These are phyloP conservation scores for Bimastos eiseni DNA, from an alignment of 2,888 invertebrate species.

Conservation along the genomic window DNA sequence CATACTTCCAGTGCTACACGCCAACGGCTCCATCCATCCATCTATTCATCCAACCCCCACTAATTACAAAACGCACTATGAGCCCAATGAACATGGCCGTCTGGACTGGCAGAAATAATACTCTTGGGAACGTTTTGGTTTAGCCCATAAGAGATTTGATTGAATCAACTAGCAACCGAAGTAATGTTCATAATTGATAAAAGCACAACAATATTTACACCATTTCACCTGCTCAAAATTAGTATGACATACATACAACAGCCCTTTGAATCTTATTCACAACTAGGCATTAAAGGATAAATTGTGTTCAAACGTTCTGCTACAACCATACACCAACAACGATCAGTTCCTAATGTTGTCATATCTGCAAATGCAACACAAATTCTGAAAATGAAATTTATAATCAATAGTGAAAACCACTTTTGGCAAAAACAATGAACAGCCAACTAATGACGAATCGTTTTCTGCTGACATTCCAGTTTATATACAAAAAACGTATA, in stretches of 20 bases:
- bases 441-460: no score
- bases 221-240: background rate
- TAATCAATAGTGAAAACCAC: no score
- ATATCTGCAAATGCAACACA: no score
- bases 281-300: background rate
- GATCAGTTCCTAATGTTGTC: no score
- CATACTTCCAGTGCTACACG: no score
- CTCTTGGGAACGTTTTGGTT: background rate
- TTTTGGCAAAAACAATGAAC: no score
- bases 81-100: background rate
- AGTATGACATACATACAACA: background rate
- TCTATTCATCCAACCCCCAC: no score
- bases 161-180: background rate
- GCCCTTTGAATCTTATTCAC: background rate
- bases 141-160: conserved; percentile 9
- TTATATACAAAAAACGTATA: background rate
- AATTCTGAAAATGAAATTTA: no score
- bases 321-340: no score
- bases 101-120: background rate
- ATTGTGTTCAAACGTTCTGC: background rate
- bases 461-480: no score
- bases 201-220: background rate
- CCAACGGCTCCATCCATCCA: no score
- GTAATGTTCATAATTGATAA: background rate
- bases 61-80: background rate